Evolutionary conservation across 2,888 invertebrate species (phyloP), one percentile per base, ranked within the genome.

Genomic region (Ornithoptera alexandrae): DNA sequence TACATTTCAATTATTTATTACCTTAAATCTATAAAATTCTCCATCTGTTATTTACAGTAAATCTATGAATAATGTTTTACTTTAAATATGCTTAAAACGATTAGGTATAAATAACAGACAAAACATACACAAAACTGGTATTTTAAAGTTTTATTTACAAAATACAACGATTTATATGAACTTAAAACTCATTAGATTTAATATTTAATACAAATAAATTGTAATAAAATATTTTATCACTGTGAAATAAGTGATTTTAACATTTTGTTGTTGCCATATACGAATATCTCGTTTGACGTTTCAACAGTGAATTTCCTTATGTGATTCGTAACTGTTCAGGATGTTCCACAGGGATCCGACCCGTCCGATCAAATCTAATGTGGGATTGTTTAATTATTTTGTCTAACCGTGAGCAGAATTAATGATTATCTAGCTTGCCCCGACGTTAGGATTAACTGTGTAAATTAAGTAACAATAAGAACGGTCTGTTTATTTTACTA

Each of bases 331-430:
- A 83, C 84, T 83, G 81, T 83, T 78, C 76, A 74, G 76, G 79
- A 75, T 73, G 76, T 81, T 79, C 86, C 85, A 74, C 72, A 65
- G 87, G 86, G 87, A 85, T 75, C 71, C 76, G 74, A 75, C 73
- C 71, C 74, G 79, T 77, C 80, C 79, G 78, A 79, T 81, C 78
- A 79, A 81, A 81, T 82, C 81, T 81, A 79, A 80, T 82, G 82
- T 83, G 82, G 89, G 85, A 85, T 87, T 89, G 90, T 91, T 89
- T 89, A 89, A 90, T 90, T 91, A 90, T 90, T 90, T 89, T 81
- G 85, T 82, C 78, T 81, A 79, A 78, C 79, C 87, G 88, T 89
- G 88, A 89, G 86, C 85, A 77, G 89, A 88, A 89, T 90, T 87
- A 87, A 89, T 88, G 80, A 81, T 78, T 80, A 79, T 78, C 60